These are phyloP conservation scores for Meda fulgida DNA, from an alignment of 2,797 vertebrate genomes.

Conservation along the genomic window DNA sequence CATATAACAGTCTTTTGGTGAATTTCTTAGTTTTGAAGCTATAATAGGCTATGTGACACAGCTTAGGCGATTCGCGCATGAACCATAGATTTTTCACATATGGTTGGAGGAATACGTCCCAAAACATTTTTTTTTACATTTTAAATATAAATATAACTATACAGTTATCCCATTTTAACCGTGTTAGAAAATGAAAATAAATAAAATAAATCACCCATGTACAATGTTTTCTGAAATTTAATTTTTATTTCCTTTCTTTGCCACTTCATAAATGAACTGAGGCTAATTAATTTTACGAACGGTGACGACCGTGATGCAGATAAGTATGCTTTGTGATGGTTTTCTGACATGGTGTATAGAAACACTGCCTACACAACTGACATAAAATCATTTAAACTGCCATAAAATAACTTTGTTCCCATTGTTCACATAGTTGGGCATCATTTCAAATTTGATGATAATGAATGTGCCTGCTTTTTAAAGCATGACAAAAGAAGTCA, in stretches of 20 bases:
- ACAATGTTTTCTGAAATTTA: slow-evolving; percentile 12
- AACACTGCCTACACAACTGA: background rate
- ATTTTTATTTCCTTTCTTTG: slow-evolving; percentile 37
- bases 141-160: background rate
- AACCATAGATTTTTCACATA: no score
- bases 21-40: no score
- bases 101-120: no score
- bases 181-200: background rate
- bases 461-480: slow-evolving; percentile 30
- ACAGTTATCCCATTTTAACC: background rate
- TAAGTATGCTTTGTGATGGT: background rate
- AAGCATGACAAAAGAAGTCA: slow-evolving; percentile 17
- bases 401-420: slow-evolving; percentile 23
- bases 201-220: background rate
- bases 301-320: background rate
- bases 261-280: slow-evolving; percentile 27
- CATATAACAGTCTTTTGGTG: no score
- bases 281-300: slow-evolving; percentile 39
- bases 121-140: no score
- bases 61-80: no score
- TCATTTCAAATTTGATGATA: slow-evolving; percentile 29
- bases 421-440: background rate
- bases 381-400: slow-evolving; percentile 5
- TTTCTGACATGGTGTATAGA: background rate
- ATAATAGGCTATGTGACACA: no score